Conservation (phyloP, 2,797 vertebrate species). For the Sebastes melanostomus region DNA sequence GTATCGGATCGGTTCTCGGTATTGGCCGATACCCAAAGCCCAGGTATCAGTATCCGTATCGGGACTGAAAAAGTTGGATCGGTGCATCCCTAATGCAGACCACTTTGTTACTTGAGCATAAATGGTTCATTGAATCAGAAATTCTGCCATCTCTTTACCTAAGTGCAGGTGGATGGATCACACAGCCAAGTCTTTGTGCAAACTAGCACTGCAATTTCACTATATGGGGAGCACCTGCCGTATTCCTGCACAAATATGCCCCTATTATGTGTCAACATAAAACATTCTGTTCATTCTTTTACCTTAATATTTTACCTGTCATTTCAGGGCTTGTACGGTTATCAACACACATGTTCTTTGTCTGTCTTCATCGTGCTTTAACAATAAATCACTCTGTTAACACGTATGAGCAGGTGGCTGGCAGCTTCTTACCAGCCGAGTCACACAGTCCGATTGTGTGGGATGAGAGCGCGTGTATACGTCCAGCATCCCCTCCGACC, state of each 20-base stretch:
- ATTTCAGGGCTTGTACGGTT: slow-evolving; percentile 16
- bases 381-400: slow-evolving; percentile 66
- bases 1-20: too few species aligned
- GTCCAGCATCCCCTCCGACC: slow-evolving; percentile 35
- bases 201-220: slow-evolving; percentile 33
- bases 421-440: slow-evolving; percentile 29
- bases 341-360: slow-evolving; percentile 43
- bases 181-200: slow-evolving; percentile 73
- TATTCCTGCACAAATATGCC: slow-evolving; percentile 48
- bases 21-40: too few species aligned
- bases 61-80: too few species aligned
- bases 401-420: slow-evolving; percentile 63
- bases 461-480: slow-evolving; percentile 8
- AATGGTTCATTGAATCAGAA: slow-evolving; percentile 70
- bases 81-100: not conserved
- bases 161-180: slow-evolving; percentile 67
- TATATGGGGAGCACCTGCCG: slow-evolving; percentile 62
- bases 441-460: slow-evolving; percentile 31
- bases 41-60: too few species aligned
- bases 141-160: slow-evolving; percentile 64
- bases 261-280: slow-evolving; percentile 46
- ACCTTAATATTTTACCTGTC: slow-evolving; percentile 1
- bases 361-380: slow-evolving; percentile 25
- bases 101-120: slow-evolving; percentile 50
- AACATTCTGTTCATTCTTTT: slow-evolving; percentile 1